Base-by-base conservation (phyloP, 1,140 invertebrate species). In the Euura lappo region DNA sequence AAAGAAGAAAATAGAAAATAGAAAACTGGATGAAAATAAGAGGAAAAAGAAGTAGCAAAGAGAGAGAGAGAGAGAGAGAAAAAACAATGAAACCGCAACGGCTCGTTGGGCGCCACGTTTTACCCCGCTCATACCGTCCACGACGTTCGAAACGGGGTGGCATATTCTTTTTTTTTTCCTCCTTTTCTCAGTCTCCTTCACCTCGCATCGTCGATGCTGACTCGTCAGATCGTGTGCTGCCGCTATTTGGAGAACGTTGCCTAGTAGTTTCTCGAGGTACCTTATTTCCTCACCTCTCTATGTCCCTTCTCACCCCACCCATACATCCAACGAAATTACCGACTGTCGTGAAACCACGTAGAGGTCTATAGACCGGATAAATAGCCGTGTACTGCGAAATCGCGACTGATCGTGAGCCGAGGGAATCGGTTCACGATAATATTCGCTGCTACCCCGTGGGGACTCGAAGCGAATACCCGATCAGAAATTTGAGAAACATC, bases 361-460 rank as follows among this genome's bases (percentile, higher is more conserved):
- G 51, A 8, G 8, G 51, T 60, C 51, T 60, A 60, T 60, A 60
- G 51, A 60, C 51, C 51, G 51, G 51, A 60, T n/a, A 60, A 60
- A 60, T 60, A 60, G 51, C 51, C 8, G 51, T 60, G 51, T 60
- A 60, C 51, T 3, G 51, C 51, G 51, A 60, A 60, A 60, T 60
- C 51, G 51, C 8, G 13, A 8, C 8, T n/a, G 51, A n/a, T 8
- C 4, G n/a, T n/a, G 51, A 8, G 51, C 51, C n/a, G 8, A 60
- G 51, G 51, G 51, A 60, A 60, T 60, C 51, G 51, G 4, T 60
- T 60, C 6, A 8, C 28, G 28, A 28, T 28, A 28, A 28, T 28
- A 28, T 28, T 28, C 28, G 28, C 28, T 28, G 28, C 28, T 28
- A 28, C 28, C 28, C 28, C 28, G 28, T 28, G 8, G 51, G 13